These are phyloP conservation scores for Cottoperca gobio DNA, from an alignment of 2,797 vertebrate species.

Conservation along the genomic window DNA sequence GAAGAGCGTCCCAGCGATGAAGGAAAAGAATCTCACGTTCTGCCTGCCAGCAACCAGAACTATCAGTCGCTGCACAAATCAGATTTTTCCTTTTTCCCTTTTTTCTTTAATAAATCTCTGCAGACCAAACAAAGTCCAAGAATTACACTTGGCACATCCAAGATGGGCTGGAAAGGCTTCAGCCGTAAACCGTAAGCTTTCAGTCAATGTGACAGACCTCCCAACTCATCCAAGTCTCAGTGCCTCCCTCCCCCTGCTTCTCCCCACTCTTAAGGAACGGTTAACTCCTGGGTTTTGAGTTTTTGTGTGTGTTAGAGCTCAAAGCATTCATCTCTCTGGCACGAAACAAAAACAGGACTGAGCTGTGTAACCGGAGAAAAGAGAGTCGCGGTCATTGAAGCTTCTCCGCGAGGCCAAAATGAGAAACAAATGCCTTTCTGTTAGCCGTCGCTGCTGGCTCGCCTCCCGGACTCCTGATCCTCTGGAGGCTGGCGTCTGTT, in stretches of 20 bases:
- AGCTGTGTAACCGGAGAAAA: conserved; percentile 65
- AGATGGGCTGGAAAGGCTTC: conserved; percentile 36
- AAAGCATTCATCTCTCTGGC: conserved; percentile 59
- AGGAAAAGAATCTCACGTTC: conserved; percentile 30
- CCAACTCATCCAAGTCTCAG: conserved; percentile 30
- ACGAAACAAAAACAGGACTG: conserved; percentile 55
- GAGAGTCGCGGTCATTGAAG: conserved; percentile 54
- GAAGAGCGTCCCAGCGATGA: conserved; percentile 19
- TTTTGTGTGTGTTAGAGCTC: conserved; percentile 38
- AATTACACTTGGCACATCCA: conserved; percentile 46
- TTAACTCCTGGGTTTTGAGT: conserved; percentile 37
- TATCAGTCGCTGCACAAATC: conserved; percentile 24
- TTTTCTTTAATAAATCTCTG: conserved; percentile 39
- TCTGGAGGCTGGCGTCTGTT: conserved; percentile 32
- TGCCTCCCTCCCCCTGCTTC: background rate
- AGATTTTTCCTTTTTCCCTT: conserved; percentile 23
- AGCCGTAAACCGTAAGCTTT: conserved; percentile 51
- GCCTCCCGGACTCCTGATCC: conserved; percentile 47
- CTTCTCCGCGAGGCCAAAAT: conserved; percentile 45
- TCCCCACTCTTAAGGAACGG: conserved; percentile 6
- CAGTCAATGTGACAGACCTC: conserved; percentile 47
- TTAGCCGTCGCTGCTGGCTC: conserved; percentile 34
- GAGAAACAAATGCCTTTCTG: conserved; percentile 70
- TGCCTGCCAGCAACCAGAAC: conserved; percentile 31
- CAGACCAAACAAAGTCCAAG: conserved; percentile 42